Conservation (phyloP, 2,888 invertebrate species). For the Nomada flava region DNA sequence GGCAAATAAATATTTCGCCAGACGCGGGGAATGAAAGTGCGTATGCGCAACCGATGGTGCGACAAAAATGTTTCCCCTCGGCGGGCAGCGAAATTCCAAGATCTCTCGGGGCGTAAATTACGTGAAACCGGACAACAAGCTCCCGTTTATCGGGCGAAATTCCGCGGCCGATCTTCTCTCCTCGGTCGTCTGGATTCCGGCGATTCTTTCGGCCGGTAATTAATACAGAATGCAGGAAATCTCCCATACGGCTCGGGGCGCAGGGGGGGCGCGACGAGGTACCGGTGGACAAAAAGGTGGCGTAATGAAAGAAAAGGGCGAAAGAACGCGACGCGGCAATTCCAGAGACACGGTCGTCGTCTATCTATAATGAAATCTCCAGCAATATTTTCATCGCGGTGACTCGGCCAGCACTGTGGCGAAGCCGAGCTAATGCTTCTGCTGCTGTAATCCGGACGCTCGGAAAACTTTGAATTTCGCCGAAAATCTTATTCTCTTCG, state of each 20-base stretch:
- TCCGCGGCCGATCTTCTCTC: constrained; percentile 17
- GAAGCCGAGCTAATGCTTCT: constrained; percentile 42
- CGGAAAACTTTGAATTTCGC: constrained; percentile 44
- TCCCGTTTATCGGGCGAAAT: constrained; percentile 33
- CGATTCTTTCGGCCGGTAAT: constrained; percentile 51
- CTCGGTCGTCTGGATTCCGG: constrained; percentile 21
- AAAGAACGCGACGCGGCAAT: constrained; percentile 52
- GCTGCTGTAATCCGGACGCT: constrained; percentile 44
- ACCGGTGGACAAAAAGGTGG: not conserved
- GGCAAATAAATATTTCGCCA: not conserved
- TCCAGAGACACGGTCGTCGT: constrained; percentile 56
- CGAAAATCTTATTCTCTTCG: constrained; percentile 9
- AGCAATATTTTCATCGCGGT: constrained; percentile 75
- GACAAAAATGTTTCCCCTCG: not conserved
- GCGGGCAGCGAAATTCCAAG: constrained; percentile 29
- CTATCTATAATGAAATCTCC: constrained; percentile 78
- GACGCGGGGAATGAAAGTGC: not conserved
- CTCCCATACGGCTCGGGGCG: constrained; percentile 26
- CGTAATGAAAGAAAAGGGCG: constrained; percentile 33
- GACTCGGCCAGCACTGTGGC: constrained; percentile 40
- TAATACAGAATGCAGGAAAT: constrained; percentile 60
- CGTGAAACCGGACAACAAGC: constrained; percentile 34
- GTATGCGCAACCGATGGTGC: not conserved
- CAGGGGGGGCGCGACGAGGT: not conserved
- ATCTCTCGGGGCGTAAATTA: constrained; percentile 44